Base-by-base conservation (phyloP, 64 coral and sea anemone species). In the Stichodactyla mertensii region DNA sequence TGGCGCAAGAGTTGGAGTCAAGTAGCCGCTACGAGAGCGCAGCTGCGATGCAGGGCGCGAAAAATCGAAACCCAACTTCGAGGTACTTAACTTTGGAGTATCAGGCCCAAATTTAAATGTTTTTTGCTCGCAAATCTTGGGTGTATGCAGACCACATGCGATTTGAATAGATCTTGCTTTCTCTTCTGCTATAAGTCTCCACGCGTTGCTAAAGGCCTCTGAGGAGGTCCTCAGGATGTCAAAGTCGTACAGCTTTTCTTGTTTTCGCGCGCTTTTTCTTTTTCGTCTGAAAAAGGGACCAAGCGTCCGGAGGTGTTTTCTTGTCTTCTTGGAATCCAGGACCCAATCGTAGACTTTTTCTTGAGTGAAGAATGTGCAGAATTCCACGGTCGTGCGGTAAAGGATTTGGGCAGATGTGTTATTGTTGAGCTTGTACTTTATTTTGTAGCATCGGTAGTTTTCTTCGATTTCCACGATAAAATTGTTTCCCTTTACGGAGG, bases 311-410 rank as follows among this genome's bases (percentile, higher is more conserved):
- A 84, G 15, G 20, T 15, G 5, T 6, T 22, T 85, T 20, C 7
- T 16, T 7, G 12, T 85, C 24, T 14, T 85, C 53, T 58, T 58
- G 16, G 83, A 11, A 24, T 60, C 55, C 18, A 85, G 83, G 4
- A 62, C 83, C 83, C 83, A 85, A 22, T 85, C 83, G 15, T 55
- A 36, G 4, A 85, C 83, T 18, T 36, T 85, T 6, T 85, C 83
- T 26, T 61, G 83, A 24, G 55, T 61, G 16, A 85, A 85, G 13
- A 85, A 85, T 1, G 57, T 61, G 83, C 60, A 85, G 16, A 62
- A 61, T 23, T 85, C 83, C 7, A 85, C 56, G 4, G 83, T 85
- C 18, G 83, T 52, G 16, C 60, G 53, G 60, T 58, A 60, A 52
- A 85, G 55, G 12, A 18, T 22, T 28, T 24, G 52, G 4, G 83